Base-by-base conservation (phyloP, 2,888 invertebrate genomes). In the Sphaerophoria taeniata region DNA sequence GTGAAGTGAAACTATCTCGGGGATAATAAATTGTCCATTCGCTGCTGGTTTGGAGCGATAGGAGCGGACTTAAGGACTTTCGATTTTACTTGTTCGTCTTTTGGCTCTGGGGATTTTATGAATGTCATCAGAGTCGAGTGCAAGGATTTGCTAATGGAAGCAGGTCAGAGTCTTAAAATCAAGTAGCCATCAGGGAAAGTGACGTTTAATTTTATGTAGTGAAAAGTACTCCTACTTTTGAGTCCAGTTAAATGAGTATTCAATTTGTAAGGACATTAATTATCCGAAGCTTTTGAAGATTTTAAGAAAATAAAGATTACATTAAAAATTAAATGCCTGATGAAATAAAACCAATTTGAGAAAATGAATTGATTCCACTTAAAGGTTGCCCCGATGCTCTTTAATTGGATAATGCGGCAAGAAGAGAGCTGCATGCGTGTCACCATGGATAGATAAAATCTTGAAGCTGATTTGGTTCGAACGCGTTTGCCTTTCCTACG, bases 381-480 rank as follows among this genome's bases (percentile, higher is more conserved):
- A 75, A 80, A 84, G 63, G 73, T 56, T 65, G 70, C 74, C 45
- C 55, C 69, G 73, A 53, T 75, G 63, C 63, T 70, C 76, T 85
- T 85, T 81, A 85, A 77, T 85, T 85, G 81, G 81, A 85, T 85
- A 81, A 85, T 73, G 56, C 43, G 55, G 45, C 51, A 45, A 60
- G 14, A 53, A 69, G 45, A 74, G 69, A 81, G 73, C 72, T 73
- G 76, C 81, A 85, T 81, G 81, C 85, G 81, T 85, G 81, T 85
- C 81, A 77, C 76, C 84, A 33, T 70, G 70, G 9, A 73, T 77
- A 81, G 85, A 85, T 85, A 73, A 70, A 75, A 85, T 85, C 85
- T 81, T 85, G 76, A 85, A 36, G 69, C 39, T 81, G 81, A 85
- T 85, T 81, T 72, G 58, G 85, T 76, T 81, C 69, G 85, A 85